Evolutionary conservation across 2,888 invertebrate species (phyloP), one percentile per base, ranked within the genome.

Genomic region (Drosophila pseudotalamancana): DNA sequence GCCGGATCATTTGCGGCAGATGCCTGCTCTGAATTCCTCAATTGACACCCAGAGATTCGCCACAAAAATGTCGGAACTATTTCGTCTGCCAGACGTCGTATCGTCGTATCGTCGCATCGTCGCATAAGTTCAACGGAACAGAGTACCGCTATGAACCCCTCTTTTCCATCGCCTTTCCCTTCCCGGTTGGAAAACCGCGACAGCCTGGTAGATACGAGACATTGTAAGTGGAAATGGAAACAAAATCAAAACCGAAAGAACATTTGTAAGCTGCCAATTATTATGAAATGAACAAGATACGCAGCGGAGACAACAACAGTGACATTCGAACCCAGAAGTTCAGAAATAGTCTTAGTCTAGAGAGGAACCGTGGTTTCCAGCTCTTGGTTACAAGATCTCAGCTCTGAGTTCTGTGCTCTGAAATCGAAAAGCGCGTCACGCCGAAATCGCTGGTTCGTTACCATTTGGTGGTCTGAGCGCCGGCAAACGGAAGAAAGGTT

Each of bases 231-330:
- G 61, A 72, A 62, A 63, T 69, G 48, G 80, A 64, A 64, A 50
- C 50, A 43, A 72, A 69, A 84, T 84, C 79, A 82, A 81, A 81
- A 71, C 71, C 71, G 42, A 81, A 82, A 82, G 77, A 78, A 81
- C 79, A 81, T 81, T 81, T 82, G 82, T 78, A 82, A 81, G 79
- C 82, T 81, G 81, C 85, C 85, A 81, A 81, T 81, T 81, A 81
- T 81, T 81, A 81, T 81, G 81, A 81, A 81, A 79, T 66, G 63
- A 63, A 46, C 42, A n/a, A 72, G 80, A 72, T 27, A 29, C n/a
- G 43, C 43, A 25, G 25, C 74, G 65, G 62, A 40, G 27, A 25
- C 40, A 56, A 64, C 71, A 66, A 50, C 64, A 63, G 81, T 66
- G 78, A 81, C 81, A 84, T 77, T 74, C 74, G 63, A 66, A 49